A percentile compares a stretch with the other conserved stretches of the same genome.
These are phyloP conservation scores for Leuciscus waleckii DNA, from an alignment of 2,797 vertebrate genomes.

Conservation along the genomic window DNA sequence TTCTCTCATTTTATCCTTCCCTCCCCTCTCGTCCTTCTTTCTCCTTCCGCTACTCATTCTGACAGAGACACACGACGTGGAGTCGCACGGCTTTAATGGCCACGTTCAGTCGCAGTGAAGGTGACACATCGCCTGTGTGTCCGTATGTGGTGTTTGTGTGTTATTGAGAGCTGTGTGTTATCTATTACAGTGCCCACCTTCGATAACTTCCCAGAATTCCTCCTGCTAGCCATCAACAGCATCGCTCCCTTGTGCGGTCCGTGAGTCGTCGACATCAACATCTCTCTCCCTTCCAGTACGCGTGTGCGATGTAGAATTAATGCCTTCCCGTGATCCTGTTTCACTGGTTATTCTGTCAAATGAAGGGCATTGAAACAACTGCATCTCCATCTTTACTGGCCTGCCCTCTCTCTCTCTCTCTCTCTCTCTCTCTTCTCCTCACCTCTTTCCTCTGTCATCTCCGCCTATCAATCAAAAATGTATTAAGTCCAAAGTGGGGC, in stretches of 20 bases:
- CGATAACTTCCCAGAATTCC: slow-evolving; percentile 50
- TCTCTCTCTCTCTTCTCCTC: slow-evolving; percentile 62
- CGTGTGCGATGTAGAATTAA: slow-evolving; percentile 28
- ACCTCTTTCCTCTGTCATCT: slow-evolving; percentile 85
- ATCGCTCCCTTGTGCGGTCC: slow-evolving; percentile 55
- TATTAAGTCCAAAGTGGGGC: slow-evolving; percentile 94
- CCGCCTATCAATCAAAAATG: slow-evolving; percentile 96
- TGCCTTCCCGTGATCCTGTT: slow-evolving; percentile 63
- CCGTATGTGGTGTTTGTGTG: slow-evolving; percentile 47
- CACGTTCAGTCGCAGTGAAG: slow-evolving; percentile 68
- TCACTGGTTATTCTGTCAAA: slow-evolving; percentile 75
- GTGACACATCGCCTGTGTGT: slow-evolving; percentile 49
- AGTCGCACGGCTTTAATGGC: slow-evolving; percentile 70
- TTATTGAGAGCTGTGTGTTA: slow-evolving; percentile 76
- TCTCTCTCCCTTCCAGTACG: slow-evolving; percentile 43
- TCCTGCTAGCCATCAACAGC: slow-evolving; percentile 76
- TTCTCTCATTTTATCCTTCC: slow-evolving; percentile 72
- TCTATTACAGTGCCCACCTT: slow-evolving; percentile 67
- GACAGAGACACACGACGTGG: slow-evolving; percentile 76
- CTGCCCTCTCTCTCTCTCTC: slow-evolving; percentile 36
- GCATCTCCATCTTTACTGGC: slow-evolving; percentile 67
- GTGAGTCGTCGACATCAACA: slow-evolving; percentile 31
- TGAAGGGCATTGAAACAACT: slow-evolving; percentile 78
- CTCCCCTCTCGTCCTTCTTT: slow-evolving; percentile 50
- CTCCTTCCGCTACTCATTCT: slow-evolving; percentile 23